phyloP scores from a whole-genome alignment of 2,797 vertebrate genomes.

The Macrochelys suwanniensis region DNA sequence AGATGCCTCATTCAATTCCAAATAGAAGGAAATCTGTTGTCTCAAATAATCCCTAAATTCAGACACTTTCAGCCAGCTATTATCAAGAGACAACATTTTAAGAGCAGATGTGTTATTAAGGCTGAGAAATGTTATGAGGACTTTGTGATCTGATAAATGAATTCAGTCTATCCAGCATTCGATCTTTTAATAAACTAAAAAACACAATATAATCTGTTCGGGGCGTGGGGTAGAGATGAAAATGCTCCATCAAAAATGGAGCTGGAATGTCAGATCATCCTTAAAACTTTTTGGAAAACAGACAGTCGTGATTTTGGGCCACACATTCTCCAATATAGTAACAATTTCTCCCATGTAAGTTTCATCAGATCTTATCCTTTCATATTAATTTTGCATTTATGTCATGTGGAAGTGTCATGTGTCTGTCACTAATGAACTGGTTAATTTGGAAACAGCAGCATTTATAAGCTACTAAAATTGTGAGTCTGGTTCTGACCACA shows the following conservation, averaged over 20 bases:
- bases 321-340: background rate
- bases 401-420: rapidly evolving
- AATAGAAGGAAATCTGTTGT: slow-evolving; percentile 89
- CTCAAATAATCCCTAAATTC: slow-evolving; percentile 89
- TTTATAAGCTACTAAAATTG: slow-evolving; percentile 37
- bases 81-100: slow-evolving; percentile 89
- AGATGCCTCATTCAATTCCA: slow-evolving; percentile 87
- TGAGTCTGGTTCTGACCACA: slow-evolving; percentile 28
- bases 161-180: slow-evolving; percentile 84
- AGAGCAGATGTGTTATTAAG: slow-evolving; percentile 90
- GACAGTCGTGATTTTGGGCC: background rate
- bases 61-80: slow-evolving; percentile 88
- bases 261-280: background rate
- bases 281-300: slow-evolving; percentile 22
- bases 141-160: slow-evolving; percentile 88
- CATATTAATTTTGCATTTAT: rapidly evolving
- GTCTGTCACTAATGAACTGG: background rate
- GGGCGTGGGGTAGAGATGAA: background rate
- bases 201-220: slow-evolving; percentile 73
- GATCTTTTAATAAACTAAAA: slow-evolving; percentile 81
- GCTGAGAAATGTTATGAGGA: slow-evolving; percentile 88
- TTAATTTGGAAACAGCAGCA: background rate
- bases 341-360: background rate
- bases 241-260: slow-evolving; percentile 23
- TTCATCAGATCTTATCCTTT: background rate